These are phyloP conservation scores for Andrena chrysosceles DNA, from an alignment of 2,888 invertebrate genomes.

Conservation along the genomic window DNA sequence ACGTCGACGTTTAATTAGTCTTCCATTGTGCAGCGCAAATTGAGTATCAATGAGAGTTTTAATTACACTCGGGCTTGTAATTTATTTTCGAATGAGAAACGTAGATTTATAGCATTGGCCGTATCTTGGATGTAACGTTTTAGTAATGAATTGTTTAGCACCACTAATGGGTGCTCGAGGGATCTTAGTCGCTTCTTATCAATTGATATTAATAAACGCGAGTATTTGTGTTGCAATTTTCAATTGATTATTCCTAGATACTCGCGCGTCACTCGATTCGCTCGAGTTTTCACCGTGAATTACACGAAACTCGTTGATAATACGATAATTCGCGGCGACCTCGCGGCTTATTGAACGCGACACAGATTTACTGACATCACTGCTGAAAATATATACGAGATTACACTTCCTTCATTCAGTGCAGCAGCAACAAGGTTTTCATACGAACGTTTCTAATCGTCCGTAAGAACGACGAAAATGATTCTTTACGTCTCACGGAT, in stretches of 20 bases:
- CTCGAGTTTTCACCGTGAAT: constrained; percentile 6
- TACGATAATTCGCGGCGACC: constrained; percentile 45
- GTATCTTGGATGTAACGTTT: not conserved
- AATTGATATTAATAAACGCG: not conserved
- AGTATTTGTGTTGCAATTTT: not conserved
- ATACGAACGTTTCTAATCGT: not conserved
- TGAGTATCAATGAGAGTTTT: not conserved
- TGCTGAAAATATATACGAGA: constrained; percentile 41
- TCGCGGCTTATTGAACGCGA: constrained; percentile 39
- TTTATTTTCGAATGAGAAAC: not conserved
- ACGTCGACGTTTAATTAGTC: constrained; percentile 5
- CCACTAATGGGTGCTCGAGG: not conserved
- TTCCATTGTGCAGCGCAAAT: not conserved
- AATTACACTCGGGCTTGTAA: not conserved
- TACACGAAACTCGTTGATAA: constrained; percentile 32
- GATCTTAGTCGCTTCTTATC: not conserved
- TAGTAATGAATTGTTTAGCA: not conserved
- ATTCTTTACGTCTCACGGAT: too few species aligned
- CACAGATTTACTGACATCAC: constrained; percentile 56
- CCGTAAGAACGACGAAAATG: not conserved
- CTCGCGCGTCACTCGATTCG: not conserved
- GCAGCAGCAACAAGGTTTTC: not conserved
- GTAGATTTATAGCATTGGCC: not conserved
- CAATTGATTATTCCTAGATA: not conserved
- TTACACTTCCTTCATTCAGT: constrained; percentile 29